These are phyloP conservation scores for Drosophila yooni DNA, from an alignment of 2,888 invertebrate genomes.

Conservation along the genomic window DNA sequence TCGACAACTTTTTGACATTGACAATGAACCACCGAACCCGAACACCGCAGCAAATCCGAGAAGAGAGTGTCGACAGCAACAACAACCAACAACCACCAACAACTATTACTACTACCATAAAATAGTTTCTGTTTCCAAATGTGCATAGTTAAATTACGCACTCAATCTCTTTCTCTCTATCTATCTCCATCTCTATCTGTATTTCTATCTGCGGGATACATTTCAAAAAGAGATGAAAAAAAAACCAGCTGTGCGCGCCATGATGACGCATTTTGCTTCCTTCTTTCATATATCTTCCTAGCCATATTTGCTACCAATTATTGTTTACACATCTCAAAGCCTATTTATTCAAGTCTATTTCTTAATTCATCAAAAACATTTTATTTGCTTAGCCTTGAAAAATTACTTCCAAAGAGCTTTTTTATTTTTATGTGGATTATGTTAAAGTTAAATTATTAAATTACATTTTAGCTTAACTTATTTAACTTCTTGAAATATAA, in stretches of 20 bases:
- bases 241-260: conserved; percentile 27
- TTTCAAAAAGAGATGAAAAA: not conserved
- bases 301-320: conserved; percentile 1
- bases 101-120: conserved; percentile 6
- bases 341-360: not conserved
- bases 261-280: conserved; percentile 25
- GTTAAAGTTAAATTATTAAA: not conserved
- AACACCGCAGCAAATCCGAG: conserved; percentile 5
- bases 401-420: not conserved
- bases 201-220: conserved; percentile 42
- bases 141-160: conserved; percentile 64
- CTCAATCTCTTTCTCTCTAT: conserved; percentile 10
- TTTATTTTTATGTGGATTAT: not conserved
- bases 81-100: conserved; percentile 1
- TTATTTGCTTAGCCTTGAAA: not conserved
- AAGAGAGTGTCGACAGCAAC: conserved; percentile 25
- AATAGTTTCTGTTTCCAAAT: conserved; percentile 49
- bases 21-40: conserved; percentile 68
- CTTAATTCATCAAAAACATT: not conserved
- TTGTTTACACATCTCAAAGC: conserved; percentile 8
- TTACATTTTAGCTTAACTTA: not conserved
- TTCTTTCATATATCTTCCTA: not conserved
- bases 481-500: not conserved
- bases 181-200: conserved; percentile 12
- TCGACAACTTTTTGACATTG: conserved; percentile 71